Base-by-base conservation (phyloP, 2,797 vertebrate species). In the Alosa sapidissima region DNA sequence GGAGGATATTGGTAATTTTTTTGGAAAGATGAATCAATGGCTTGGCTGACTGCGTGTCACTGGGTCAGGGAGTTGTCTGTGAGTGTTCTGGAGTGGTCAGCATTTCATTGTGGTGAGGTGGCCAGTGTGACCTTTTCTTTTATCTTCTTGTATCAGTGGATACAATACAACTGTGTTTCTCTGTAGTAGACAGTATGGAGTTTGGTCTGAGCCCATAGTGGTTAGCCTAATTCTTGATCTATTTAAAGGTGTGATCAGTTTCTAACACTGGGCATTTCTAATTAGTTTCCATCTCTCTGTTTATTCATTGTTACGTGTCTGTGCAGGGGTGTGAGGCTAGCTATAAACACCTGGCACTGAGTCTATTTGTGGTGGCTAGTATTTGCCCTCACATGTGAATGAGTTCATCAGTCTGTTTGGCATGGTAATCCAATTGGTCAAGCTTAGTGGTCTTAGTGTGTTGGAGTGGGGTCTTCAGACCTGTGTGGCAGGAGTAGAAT, bases 361-460 rank as follows among this genome's bases (percentile, higher is more conserved):
- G 41, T 78, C 72, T 78, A 36, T 78, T 78, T 47, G 19, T 47
- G 72, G 72, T 78, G 36, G 16, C 2, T 47, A 21, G 41, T 78
- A 19, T 47, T 6, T 45, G 36, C 14, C 19, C 36, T 1, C 45
- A 3, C 41, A 78, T 78, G 72, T 9, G 2, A 78, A 36, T 13
- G 14, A 41, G 36, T 19, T 78, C 36, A 45, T 47, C 13, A 36
- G 72, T 47, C 72, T 78, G 14, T 78, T 78, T 36, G 72, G 14
- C 41, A 47, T 1, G 72, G 10, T 78, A 78, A 78, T 78, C 72
- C 41, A 45, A 78, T 78, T 45, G 45, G 41, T 8, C 16, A 3
- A 78, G 72, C 72, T 78, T 45, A 78, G 41, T 78, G 41, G 72
- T 41, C 72, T 78, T 45, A 45, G 72, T 78, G 72, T 14, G 6